Evolutionary conservation across 2,113 vertebrate genomes (phyloP).

Genomic region (Cynopterus brachyotis): DNA sequence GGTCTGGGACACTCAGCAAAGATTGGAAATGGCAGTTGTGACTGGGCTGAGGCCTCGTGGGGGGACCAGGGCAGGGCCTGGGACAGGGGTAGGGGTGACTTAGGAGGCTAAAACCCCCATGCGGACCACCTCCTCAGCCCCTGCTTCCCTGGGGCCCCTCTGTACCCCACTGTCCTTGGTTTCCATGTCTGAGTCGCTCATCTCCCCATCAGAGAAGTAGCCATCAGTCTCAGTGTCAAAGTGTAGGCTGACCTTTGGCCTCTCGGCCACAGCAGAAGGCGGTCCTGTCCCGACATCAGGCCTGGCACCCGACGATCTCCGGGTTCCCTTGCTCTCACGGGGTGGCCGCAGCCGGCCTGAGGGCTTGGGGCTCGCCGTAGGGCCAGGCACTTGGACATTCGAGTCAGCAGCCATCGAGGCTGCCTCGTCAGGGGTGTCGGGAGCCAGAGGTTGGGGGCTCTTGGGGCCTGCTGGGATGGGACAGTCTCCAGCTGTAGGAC

Average conservation of each 20-base stretch:
- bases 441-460: conserved; percentile 74
- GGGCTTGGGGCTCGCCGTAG: conserved; percentile 81
- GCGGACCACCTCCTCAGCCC: conserved; percentile 92
- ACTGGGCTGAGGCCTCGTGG: conserved; percentile 78
- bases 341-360: conserved; percentile 85
- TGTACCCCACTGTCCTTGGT: conserved; percentile 84
- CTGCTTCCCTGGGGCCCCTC: conserved; percentile 88
- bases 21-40: conserved; percentile 85
- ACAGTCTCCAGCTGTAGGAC: conserved; percentile 87
- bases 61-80: conserved; percentile 38
- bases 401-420: conserved; percentile 78
- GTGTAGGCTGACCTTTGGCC: conserved; percentile 82
- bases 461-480: conserved; percentile 83
- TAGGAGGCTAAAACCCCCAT: conserved; percentile 96
- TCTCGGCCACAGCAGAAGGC: conserved; percentile 65
- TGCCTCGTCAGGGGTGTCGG: conserved; percentile 71
- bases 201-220: conserved; percentile 95
- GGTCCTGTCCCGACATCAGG: conserved; percentile 69
- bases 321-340: conserved; percentile 87
- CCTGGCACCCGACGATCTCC: conserved; percentile 80
- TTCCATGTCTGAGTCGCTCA: conserved; percentile 91
- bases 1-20: conserved; percentile 78
- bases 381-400: conserved; percentile 86
- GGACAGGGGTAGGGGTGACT: conserved; percentile 51
- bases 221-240: conserved; percentile 91